Conservation (phyloP, 2,888 invertebrate genomes). For the Andrena dorsata region DNA sequence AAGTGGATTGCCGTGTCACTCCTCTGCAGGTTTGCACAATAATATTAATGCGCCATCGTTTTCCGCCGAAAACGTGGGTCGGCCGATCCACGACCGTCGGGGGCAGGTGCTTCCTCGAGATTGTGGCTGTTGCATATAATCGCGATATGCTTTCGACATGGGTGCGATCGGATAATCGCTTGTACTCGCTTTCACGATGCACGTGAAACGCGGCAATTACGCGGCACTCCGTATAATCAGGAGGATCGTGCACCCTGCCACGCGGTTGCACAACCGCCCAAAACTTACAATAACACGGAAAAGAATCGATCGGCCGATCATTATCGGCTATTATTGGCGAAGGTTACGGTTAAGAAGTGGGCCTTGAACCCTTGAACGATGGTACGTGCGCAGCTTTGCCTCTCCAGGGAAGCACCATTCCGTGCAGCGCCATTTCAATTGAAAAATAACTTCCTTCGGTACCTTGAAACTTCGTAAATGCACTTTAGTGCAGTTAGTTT, state of each 20-base stretch:
- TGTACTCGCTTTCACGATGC: slow-evolving; percentile 56
- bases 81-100: background rate
- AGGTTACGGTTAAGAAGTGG: slow-evolving; percentile 13
- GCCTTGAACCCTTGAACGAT: slow-evolving; percentile 11
- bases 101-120: slow-evolving; percentile 66
- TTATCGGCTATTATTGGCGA: slow-evolving; percentile 37
- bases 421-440: background rate
- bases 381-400: background rate
- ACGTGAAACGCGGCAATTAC: slow-evolving; percentile 60
- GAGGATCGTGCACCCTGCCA: slow-evolving; percentile 16
- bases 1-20: slow-evolving; percentile 18
- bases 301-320: slow-evolving; percentile 44
- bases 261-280: slow-evolving; percentile 13
- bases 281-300: slow-evolving; percentile 48
- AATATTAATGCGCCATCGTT: background rate
- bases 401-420: background rate
- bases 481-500: too few species aligned
- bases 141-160: slow-evolving; percentile 57
- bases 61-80: background rate
- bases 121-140: slow-evolving; percentile 63
- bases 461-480: background rate
- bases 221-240: slow-evolving; percentile 53
- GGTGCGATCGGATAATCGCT: slow-evolving; percentile 59
- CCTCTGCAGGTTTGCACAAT: background rate
- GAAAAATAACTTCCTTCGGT: background rate